phyloP scores from a whole-genome alignment of 2,888 invertebrate genomes.

The Eulithis testata region DNA sequence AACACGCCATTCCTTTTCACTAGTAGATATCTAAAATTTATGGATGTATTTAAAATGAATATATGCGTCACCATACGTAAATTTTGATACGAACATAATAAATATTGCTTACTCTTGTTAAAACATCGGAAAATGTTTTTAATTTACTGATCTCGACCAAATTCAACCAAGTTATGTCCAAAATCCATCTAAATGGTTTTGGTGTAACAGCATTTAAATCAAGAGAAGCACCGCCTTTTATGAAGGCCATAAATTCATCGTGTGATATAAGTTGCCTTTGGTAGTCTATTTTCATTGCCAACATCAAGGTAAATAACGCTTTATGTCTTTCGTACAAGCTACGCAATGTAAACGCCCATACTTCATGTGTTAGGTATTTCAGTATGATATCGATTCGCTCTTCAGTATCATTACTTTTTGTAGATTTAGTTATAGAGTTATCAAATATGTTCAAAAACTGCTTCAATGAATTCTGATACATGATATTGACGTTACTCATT shows the following conservation, averaged over 20 bases:
- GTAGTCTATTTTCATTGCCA: slow-evolving; percentile 97
- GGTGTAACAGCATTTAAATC: slow-evolving; percentile 96
- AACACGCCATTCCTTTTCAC: slow-evolving; percentile 94
- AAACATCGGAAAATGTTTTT: slow-evolving; percentile 90
- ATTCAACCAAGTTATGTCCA: slow-evolving; percentile 98
- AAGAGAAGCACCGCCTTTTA: slow-evolving; percentile 97
- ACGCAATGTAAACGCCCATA: slow-evolving; percentile 96
- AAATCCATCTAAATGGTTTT: slow-evolving; percentile 97
- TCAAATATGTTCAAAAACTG: slow-evolving; percentile 98
- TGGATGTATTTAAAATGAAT: neutral
- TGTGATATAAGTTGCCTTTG: slow-evolving; percentile 92
- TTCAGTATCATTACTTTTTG: slow-evolving; percentile 92
- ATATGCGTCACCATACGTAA: too few relatives aligned
- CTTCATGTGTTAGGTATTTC: slow-evolving; percentile 94
- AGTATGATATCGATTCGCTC: slow-evolving; percentile 96
- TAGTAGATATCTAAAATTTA: slow-evolving; percentile 88
- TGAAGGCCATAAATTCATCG: slow-evolving; percentile 97
- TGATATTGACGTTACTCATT: slow-evolving; percentile 97
- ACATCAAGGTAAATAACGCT: slow-evolving; percentile 95
- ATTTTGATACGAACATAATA: neutral
- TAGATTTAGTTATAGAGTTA: slow-evolving; percentile 95
- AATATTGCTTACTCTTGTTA: slow-evolving; percentile 86
- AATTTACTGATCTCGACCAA: slow-evolving; percentile 96
- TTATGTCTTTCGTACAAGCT: slow-evolving; percentile 97
- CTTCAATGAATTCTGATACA: slow-evolving; percentile 98